Base-by-base conservation (phyloP, 2,888 invertebrate species). In the Timandra comae region DNA sequence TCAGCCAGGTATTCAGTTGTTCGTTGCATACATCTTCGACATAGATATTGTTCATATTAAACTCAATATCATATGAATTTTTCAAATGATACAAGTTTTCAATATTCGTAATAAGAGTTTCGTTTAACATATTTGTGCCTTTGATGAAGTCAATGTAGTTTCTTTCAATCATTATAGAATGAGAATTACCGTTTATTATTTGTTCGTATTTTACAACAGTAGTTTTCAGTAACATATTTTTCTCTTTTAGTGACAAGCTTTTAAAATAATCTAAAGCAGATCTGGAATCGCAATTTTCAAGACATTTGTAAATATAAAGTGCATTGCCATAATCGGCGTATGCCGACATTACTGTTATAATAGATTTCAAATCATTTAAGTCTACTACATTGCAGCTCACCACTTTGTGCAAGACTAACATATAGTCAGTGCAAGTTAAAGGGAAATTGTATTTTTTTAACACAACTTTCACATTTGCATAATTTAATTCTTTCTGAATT, bases 81-180 rank as follows among this genome's bases (percentile, higher is more conserved):
- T 84, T 85, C 13, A 81, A 67, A 42, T 80, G 66, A 44, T 82
- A 84, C 38, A 84, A 46, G 31, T 67, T 74, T 59, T 81, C 74
- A 38, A 82, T 47, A 38, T 66, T 58, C 27, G 44, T 57, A 7
- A 75, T 61, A 53, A 79, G 62, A 38, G 56, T 56, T 12, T 60
- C 47, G 48, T 63, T 58, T 16, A 82, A 41, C 27, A 66, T 49
- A 29, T 63, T 50, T 8, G 76, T 73, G 4, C 81, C 80, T 49
- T 82, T 85, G 20, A 86, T 52, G 35, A 86, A 86, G 52, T 86
- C 86, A 26, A 85, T 61, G 40, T 81, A 86, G 49, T 80, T 85
- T 48, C 71, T 68, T 63, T 85, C 82, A 27, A 74, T 46, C 9
- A 43, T 45, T 9, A 57, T 47, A 48, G 68, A 58, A 36, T 42